Conservation (phyloP, 2,797 vertebrate species). For the Hippocampus kuda region DNA sequence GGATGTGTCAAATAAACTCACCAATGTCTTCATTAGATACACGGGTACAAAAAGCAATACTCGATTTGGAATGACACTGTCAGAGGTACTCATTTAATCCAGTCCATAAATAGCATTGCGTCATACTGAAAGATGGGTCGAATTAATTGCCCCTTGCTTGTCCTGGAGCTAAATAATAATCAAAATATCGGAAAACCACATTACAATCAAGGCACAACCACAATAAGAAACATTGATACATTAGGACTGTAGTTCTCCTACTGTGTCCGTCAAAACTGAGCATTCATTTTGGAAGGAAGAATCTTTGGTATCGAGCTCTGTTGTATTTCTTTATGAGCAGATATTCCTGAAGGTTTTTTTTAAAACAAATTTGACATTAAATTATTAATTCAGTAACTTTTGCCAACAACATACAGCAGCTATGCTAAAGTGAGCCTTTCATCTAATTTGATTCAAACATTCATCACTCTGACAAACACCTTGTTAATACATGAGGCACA, state of each 20-base stretch:
- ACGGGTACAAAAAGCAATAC: neutral
- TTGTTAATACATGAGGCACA: neutral
- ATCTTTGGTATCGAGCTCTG: neutral
- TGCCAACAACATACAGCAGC: neutral
- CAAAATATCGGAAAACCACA: neutral
- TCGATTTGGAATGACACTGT: neutral
- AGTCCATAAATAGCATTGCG: neutral
- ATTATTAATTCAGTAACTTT: too few relatives aligned
- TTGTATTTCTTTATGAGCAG: neutral
- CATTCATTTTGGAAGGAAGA: neutral
- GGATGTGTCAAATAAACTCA: neutral
- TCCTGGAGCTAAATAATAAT: neutral
- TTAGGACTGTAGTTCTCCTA: neutral
- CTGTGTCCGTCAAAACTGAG: neutral
- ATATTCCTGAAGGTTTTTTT: neutral
- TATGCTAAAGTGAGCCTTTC: neutral
- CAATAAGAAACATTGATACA: neutral
- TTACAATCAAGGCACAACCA: neutral
- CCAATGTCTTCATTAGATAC: neutral
- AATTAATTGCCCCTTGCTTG: neutral
- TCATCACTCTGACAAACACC: neutral
- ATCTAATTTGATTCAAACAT: neutral
- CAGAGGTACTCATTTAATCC: neutral
- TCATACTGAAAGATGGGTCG: neutral
- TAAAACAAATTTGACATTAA: too few relatives aligned